Evolutionary conservation across 2,888 invertebrate species (phyloP).

Genomic region (Sericinus montela): DNA sequence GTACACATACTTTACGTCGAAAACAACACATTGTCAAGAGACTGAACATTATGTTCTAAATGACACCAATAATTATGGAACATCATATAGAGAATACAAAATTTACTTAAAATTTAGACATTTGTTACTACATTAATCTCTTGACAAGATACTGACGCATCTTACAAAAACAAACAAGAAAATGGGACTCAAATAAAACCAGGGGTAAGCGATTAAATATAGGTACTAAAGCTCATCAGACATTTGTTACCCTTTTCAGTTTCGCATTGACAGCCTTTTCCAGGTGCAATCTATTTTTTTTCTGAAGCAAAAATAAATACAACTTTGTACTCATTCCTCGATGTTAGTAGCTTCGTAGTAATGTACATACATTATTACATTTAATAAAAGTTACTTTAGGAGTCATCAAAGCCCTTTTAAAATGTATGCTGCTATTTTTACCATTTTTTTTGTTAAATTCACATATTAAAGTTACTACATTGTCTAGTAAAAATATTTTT

Average conservation of each 20-base stretch:
- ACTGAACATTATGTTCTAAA: constrained; percentile 7
- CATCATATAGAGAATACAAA: no score
- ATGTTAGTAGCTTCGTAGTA: constrained; percentile 28
- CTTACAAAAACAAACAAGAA: constrained; percentile 39
- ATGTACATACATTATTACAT: background rate
- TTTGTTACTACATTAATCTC: constrained; percentile 27
- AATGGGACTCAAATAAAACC: constrained; percentile 61
- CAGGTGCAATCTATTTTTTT: constrained; percentile 78
- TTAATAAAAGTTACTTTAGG: background rate
- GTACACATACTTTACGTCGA: constrained; percentile 31
- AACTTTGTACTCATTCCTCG: constrained; percentile 38
- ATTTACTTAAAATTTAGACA: no score
- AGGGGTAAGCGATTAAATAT: constrained; percentile 71
- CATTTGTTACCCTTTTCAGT: constrained; percentile 71
- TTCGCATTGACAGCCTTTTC: constrained; percentile 74
- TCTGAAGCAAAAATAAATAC: constrained; percentile 77
- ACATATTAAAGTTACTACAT: no score
- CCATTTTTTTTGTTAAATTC: no score
- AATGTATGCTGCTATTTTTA: no score
- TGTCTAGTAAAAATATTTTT: no score
- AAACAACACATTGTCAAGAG: constrained; percentile 36
- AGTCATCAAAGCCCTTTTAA: background rate
- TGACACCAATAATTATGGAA: background rate
- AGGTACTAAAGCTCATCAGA: constrained; percentile 61
- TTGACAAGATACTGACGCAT: constrained; percentile 37